Conservation (phyloP, 2,888 invertebrate genomes). For the Panopea generosa region DNA sequence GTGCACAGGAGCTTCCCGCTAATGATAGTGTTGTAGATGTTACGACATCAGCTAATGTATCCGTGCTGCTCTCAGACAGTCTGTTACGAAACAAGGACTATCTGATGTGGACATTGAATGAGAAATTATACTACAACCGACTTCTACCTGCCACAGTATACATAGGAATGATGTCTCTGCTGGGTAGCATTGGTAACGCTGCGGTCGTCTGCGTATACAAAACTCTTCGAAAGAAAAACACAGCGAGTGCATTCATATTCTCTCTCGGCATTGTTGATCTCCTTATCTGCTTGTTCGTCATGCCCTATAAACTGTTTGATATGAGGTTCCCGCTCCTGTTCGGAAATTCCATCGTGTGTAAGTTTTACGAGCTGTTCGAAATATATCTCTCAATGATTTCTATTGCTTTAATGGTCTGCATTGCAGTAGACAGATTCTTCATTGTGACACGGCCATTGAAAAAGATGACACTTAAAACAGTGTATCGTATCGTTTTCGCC, state of each 20-base stretch:
- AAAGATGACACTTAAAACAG: constrained; percentile 7
- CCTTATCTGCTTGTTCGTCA: constrained; percentile 23
- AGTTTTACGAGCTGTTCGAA: constrained; percentile 24
- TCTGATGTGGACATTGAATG: constrained; percentile 35
- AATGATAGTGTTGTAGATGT: too few species aligned
- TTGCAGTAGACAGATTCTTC: constrained; percentile 34
- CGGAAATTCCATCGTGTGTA: constrained; percentile 16
- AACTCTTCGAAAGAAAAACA: constrained; percentile 4
- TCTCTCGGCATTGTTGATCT: constrained; percentile 29
- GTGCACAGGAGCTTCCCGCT: too few species aligned
- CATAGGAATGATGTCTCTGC: constrained; percentile 18
- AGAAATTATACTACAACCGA: constrained; percentile 15
- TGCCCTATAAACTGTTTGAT: constrained; percentile 42
- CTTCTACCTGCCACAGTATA: constrained; percentile 33
- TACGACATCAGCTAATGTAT: not conserved
- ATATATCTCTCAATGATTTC: constrained; percentile 31
- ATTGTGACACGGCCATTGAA: constrained; percentile 29
- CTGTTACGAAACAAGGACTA: not conserved
- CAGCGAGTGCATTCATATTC: constrained; percentile 36
- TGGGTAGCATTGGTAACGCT: constrained; percentile 32
- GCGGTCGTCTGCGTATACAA: constrained; percentile 40
- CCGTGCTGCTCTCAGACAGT: not conserved
- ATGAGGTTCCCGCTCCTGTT: constrained; percentile 37
- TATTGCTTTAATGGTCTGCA: constrained; percentile 31
- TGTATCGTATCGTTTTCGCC: constrained; percentile 10